phyloP scores from a whole-genome alignment of 2,888 invertebrate species.

The Pheosia gnoma region DNA sequence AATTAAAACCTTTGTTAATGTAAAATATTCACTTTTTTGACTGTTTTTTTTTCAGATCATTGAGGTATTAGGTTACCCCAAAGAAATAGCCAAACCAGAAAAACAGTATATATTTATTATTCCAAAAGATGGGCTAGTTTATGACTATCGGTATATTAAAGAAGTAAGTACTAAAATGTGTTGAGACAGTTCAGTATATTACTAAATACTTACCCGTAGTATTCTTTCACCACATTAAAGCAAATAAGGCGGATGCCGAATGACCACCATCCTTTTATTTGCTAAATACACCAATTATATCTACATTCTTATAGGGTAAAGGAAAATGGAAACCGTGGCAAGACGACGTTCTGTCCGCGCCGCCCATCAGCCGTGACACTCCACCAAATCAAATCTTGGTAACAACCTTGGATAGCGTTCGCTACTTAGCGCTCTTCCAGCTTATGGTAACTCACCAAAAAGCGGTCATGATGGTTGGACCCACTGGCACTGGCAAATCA shows the following conservation, averaged over 20 bases:
- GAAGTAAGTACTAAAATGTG: constrained; percentile 83
- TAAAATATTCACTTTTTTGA: background rate
- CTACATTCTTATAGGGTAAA: constrained; percentile 85
- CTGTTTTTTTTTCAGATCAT: constrained; percentile 58
- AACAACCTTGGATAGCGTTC: constrained; percentile 94
- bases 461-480: constrained; percentile 94
- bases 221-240: too few relatives aligned
- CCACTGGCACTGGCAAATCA: constrained; percentile 98
- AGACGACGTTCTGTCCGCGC: constrained; percentile 90
- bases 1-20: background rate
- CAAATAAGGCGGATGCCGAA: too few relatives aligned
- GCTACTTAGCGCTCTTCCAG: constrained; percentile 91
- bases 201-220: too few relatives aligned
- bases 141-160: constrained; percentile 95
- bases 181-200: too few relatives aligned
- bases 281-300: too few relatives aligned
- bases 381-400: constrained; percentile 98
- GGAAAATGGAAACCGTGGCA: constrained; percentile 97
- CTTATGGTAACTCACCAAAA: constrained; percentile 92
- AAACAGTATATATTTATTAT: constrained; percentile 93
- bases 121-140: constrained; percentile 93
- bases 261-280: too few relatives aligned
- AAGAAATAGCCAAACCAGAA: constrained; percentile 84
- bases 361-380: constrained; percentile 93
- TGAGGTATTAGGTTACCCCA: constrained; percentile 81